Percentiles rank a stretch among this genome's conserved stretches.
These are phyloP conservation scores for Orthonychiurus folsomi DNA, from an alignment of 2,888 invertebrate species.

Conservation along the genomic window DNA sequence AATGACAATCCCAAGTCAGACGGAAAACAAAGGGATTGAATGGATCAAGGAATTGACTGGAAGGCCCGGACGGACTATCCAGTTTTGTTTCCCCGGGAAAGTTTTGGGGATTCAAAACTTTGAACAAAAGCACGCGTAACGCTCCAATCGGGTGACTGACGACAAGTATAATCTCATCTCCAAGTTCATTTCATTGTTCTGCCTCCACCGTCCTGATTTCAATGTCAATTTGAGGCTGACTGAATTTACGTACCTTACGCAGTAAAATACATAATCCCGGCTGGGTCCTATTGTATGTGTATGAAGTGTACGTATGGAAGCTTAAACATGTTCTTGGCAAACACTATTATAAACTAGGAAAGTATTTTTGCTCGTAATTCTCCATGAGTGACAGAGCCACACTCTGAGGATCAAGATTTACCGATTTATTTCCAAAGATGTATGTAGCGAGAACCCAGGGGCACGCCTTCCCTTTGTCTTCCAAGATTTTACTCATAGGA, in stretches of 20 bases:
- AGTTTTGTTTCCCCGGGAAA: not conserved
- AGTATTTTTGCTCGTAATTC: slow-evolving; percentile 1
- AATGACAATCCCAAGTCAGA: not conserved
- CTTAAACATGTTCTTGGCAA: not conserved
- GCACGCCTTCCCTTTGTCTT: not conserved
- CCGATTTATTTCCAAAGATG: too few relatives aligned
- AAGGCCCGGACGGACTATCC: not conserved
- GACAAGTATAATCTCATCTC: too few relatives aligned
- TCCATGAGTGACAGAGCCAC: not conserved
- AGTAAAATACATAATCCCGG: too few relatives aligned
- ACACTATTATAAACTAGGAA: not conserved
- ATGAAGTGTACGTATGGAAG: not conserved
- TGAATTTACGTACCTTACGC: too few relatives aligned
- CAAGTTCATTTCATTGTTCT: not conserved
- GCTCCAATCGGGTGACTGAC: too few relatives aligned
- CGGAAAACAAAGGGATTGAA: not conserved
- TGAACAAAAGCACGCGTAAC: too few relatives aligned
- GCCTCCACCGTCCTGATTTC: not conserved
- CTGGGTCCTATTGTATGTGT: too few relatives aligned
- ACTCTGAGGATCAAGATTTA: not conserved
- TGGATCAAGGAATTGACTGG: not conserved
- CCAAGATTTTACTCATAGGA: not conserved
- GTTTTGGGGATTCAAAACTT: not conserved
- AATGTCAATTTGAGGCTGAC: too few relatives aligned
- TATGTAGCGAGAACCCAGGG: too few relatives aligned